Evolutionary conservation across 2,888 invertebrate genomes (phyloP), one percentile per base, ranked within the genome.

Genomic region (Agrotis exclamationis): DNA sequence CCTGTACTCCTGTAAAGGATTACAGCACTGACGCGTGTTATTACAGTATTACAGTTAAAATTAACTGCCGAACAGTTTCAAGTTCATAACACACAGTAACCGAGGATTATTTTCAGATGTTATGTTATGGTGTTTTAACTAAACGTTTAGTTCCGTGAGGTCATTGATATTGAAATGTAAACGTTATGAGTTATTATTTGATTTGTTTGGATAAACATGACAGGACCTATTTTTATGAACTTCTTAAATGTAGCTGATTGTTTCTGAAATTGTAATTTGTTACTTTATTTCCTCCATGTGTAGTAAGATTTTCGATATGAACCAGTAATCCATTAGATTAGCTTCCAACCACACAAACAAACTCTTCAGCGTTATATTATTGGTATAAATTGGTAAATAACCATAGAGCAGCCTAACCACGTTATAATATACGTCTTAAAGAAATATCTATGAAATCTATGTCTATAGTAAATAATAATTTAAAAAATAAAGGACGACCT

Each of bases 21-120:
- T 85, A 88, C 82, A 82, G 72, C 83, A 82, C 78, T 80, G 82
- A 76, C 86, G 83, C 80, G 81, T 88, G 90, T 87, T 90, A 88
- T 89, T 86, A 88, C 86, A 86, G 88, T 85, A 88, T 88, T 86
- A 88, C 86, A 85, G 89, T 86, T 84, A 82, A 87, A 86, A 90
- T 91, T 90, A 91, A 93, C 91, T 88, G 83, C 80, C 82, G 85
- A 39, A 83, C 64, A 82, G 83, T 86, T 87, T 90, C 92, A 92
- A 92, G 93, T 92, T 93, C 93, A 93, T 92, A 88, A 69, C 75
- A 63, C 59, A 80, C 80, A 85, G 70, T 79, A 62, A 74, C 68
- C 79, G 73, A 83, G 80, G 85, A 85, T 85, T 90, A 90, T 90
- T 89, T 90, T 84, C 79, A 85, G 71, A 85, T 71, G 70, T 72